A percentile compares a stretch with the other conserved stretches of the same genome.
Evolutionary conservation across 2,113 vertebrate genomes (phyloP).

Genomic region (Pelecanoides urinatrix): DNA sequence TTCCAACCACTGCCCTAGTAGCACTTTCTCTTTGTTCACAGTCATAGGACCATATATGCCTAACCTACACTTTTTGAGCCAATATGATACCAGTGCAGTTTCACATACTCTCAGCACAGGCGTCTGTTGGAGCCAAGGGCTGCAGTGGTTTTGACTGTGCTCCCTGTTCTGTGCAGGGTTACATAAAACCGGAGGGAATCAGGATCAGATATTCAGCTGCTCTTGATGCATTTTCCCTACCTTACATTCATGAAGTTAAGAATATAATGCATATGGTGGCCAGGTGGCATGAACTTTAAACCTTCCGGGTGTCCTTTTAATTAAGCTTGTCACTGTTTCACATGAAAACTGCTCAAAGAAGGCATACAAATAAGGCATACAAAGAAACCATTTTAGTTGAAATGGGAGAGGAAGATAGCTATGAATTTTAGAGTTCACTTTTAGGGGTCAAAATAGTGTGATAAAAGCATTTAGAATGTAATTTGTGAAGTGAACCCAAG

Average conservation of each 20-base stretch:
- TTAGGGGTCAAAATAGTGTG: not conserved
- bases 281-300: not conserved
- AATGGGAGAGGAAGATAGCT: not conserved
- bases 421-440: not conserved
- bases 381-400: not conserved
- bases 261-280: not conserved
- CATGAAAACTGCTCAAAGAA: not conserved
- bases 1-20: not conserved
- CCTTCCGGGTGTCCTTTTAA: not conserved
- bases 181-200: not conserved
- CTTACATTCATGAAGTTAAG: not conserved
- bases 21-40: not conserved
- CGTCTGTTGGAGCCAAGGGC: not conserved
- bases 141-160: not conserved
- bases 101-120: not conserved
- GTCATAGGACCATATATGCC: not conserved
- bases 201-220: not conserved
- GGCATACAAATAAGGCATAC: not conserved
- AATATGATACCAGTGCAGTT: not conserved
- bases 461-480: not conserved
- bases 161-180: not conserved
- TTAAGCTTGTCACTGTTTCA: not conserved
- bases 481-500: not conserved
- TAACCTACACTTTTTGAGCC: not conserved
- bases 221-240: not conserved